Evolutionary conservation across 2,888 invertebrate species (phyloP).

Genomic region (Cephus spinipes): DNA sequence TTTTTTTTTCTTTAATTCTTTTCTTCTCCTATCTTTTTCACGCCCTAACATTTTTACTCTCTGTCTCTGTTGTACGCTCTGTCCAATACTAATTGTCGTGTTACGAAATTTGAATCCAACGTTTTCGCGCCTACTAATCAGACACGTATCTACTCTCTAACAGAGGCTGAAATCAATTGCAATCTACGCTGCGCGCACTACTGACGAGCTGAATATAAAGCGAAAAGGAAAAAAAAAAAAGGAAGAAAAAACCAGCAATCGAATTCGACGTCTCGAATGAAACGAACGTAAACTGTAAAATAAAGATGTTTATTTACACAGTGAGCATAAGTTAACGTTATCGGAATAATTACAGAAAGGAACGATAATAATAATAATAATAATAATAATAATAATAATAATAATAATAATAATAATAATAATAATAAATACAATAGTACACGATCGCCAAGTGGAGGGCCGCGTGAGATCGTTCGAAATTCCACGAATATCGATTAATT

Average conservation of each 20-base stretch:
- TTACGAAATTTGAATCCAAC: no score
- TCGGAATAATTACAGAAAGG: slow-evolving; percentile 13
- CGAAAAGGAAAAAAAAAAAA: neutral
- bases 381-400: slow-evolving; percentile 27
- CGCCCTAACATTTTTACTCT: neutral
- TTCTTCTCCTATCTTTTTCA: neutral
- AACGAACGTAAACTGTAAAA: slow-evolving; percentile 38
- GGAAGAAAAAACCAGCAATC: slow-evolving; percentile 10
- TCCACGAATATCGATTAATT: neutral
- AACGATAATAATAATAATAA: slow-evolving; percentile 27
- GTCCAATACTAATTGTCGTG: slow-evolving; percentile 35
- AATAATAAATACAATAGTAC: slow-evolving; percentile 26
- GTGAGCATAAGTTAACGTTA: slow-evolving; percentile 14
- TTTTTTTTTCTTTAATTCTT: neutral
- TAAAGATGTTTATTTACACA: slow-evolving; percentile 52
- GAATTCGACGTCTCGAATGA: neutral
- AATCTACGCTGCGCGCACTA: neutral
- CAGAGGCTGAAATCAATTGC: neutral
- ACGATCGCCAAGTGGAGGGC: neutral
- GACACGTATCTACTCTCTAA: no score
- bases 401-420: slow-evolving; percentile 33
- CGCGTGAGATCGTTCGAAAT: neutral
- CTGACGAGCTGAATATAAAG: neutral
- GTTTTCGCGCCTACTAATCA: no score
- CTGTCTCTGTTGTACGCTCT: slow-evolving; percentile 24